These are phyloP conservation scores for Pangasianodon hypophthalmus DNA, from an alignment of 2,113 vertebrate species.

Conservation along the genomic window DNA sequence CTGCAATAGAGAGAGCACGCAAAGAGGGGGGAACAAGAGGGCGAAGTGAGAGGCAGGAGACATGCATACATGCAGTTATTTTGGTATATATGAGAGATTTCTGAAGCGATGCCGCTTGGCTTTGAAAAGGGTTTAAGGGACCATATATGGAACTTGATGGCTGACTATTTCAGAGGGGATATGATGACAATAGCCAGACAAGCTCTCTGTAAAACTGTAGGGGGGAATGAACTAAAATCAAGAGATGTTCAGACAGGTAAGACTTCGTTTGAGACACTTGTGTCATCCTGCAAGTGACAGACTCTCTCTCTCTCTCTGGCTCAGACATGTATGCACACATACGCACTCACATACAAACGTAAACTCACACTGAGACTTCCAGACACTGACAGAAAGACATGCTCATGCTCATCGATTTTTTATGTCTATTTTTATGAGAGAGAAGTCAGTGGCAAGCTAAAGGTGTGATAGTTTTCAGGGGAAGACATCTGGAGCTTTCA, in stretches of 20 bases:
- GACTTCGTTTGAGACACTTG: slow-evolving; percentile 30
- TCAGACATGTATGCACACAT: background rate
- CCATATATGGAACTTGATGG: slow-evolving; percentile 28
- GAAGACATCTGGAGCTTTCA: slow-evolving; percentile 43
- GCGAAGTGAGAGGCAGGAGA: slow-evolving; percentile 51
- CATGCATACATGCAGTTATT: slow-evolving; percentile 50
- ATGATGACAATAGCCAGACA: slow-evolving; percentile 67
- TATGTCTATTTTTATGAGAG: slow-evolving; percentile 50
- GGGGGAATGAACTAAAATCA: slow-evolving; percentile 66
- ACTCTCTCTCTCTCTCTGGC: slow-evolving; percentile 2
- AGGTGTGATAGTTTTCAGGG: slow-evolving; percentile 43
- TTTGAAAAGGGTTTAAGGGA: slow-evolving; percentile 29
- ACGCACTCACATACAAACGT: slow-evolving; percentile 45
- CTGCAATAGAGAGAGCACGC: slow-evolving; percentile 81
- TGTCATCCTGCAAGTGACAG: slow-evolving; percentile 52
- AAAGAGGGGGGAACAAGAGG: slow-evolving; percentile 69
- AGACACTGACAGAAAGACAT: slow-evolving; percentile 48
- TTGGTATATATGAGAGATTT: slow-evolving; percentile 32
- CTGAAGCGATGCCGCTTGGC: slow-evolving; percentile 12
- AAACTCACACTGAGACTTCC: slow-evolving; percentile 39
- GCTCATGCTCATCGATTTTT: slow-evolving; percentile 28
- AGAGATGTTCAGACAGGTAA: slow-evolving; percentile 56
- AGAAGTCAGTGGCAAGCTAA: slow-evolving; percentile 38
- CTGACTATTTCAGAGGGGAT: slow-evolving; percentile 57
- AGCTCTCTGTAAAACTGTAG: slow-evolving; percentile 65